Evolutionary conservation across 2,888 invertebrate species (phyloP), one percentile per base, ranked within the genome.

Genomic region (Chymomyza procnemis): DNA sequence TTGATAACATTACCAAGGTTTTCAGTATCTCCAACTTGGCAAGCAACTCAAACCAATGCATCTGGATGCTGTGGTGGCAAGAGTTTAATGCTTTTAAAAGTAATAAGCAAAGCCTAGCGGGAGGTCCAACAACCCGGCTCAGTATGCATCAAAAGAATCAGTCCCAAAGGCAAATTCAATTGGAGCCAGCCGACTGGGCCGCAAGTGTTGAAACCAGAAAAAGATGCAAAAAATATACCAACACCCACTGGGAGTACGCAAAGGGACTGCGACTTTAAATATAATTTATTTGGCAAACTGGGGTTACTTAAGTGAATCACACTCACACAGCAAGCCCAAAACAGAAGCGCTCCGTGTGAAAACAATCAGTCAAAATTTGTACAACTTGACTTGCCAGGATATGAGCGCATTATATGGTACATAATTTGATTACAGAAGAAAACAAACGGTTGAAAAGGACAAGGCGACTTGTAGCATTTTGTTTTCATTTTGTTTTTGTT

Each of bases 361-460:
- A 86, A 84, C 83, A 84, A 84, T 84, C 83, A 84, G 75, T 84
- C 86, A 83, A 80, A 76, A 85, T 82, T 82, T 80, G 80, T 80
- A 68, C 80, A 82, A 82, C 85, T 82, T 80, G 80, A 82, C 85
- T 85, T 75, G 82, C 80, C 26, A 78, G 48, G 18, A 16, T 9
- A 18, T 16, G 48, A 6, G 16, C 76, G 67, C 80, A 80, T 85
- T 78, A 77, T 76, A 75, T 79, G n/a, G n/a, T n/a, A 80, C 79
- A 85, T 85, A 87, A 85, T 88, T 88, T 86, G 84, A 82, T 88
- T 85, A 80, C 85, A 82, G 71, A 66, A 61, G 67, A 66, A 68
- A 74, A 78, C 71, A 72, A 41, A 60, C 19, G 26, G 5, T 18
- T 18, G 2, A 14, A 47, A 26, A 46, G 22, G 18, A 6, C 14